Evolutionary conservation across 2,888 invertebrate species (phyloP).

Genomic region (Napeogenes sylphis): DNA sequence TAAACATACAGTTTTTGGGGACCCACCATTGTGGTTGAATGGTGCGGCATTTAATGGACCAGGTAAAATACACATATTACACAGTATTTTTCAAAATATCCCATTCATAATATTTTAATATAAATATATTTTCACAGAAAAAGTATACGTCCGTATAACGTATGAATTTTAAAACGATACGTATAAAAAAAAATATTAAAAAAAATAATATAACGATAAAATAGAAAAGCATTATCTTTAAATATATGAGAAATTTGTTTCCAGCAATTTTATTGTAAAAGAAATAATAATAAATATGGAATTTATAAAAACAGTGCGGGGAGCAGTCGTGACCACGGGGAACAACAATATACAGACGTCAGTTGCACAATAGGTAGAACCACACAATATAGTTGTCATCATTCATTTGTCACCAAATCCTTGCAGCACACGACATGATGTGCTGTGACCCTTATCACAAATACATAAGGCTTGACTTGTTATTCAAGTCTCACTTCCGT

Average conservation of each 20-base stretch:
- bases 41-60: background rate
- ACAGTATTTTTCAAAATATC: background rate
- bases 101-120: too few relatives aligned
- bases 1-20: conserved; percentile 41
- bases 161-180: too few relatives aligned
- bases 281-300: conserved; percentile 23
- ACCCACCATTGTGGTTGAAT: conserved; percentile 18
- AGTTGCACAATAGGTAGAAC: conserved; percentile 51
- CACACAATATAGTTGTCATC: conserved; percentile 71
- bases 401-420: conserved; percentile 67
- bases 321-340: conserved; percentile 39
- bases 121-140: too few relatives aligned
- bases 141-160: too few relatives aligned
- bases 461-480: conserved; percentile 43
- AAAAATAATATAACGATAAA: too few relatives aligned
- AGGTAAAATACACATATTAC: background rate
- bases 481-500: conserved; percentile 42
- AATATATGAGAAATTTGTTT: background rate
- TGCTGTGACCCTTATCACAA: conserved; percentile 45
- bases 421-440: conserved; percentile 35
- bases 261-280: background rate
- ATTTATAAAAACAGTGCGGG: conserved; percentile 34
- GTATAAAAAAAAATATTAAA: too few relatives aligned
- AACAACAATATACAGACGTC: conserved; percentile 59
- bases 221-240: too few relatives aligned